phyloP scores from a whole-genome alignment of 2,888 invertebrate genomes.

The Muscina levida region DNA sequence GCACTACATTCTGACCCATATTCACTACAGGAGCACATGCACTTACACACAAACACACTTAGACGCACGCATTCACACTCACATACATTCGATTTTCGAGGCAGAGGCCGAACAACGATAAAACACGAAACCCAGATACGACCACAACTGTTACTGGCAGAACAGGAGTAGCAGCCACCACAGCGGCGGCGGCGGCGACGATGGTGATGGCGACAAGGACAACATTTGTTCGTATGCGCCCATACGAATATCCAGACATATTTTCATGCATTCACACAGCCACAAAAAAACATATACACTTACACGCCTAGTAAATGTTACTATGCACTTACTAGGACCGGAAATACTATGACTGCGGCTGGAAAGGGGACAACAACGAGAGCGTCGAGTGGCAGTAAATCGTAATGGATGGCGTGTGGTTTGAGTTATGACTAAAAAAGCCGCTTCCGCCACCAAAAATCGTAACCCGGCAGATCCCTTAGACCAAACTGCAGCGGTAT shows the following conservation, averaged over 20 bases:
- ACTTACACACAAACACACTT: constrained; percentile 29
- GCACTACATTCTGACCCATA: constrained; percentile 80
- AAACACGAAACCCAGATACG: constrained; percentile 58
- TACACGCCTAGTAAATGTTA: constrained; percentile 31
- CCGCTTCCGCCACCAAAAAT: constrained; percentile 56
- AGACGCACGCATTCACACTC: constrained; percentile 19
- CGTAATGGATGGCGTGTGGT: constrained; percentile 59
- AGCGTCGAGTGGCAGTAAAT: constrained; percentile 32
- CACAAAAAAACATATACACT: constrained; percentile 5
- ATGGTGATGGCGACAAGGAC: constrained; percentile 16
- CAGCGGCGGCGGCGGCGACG: constrained; percentile 11
- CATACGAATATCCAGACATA: too few relatives aligned
- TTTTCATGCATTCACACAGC: neutral
- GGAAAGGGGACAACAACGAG: neutral
- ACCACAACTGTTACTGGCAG: constrained; percentile 47
- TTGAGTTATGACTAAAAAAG: constrained; percentile 67
- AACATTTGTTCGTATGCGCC: constrained; percentile 25
- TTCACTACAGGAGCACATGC: constrained; percentile 68
- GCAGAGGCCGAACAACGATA: constrained; percentile 53
- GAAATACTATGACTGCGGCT: neutral
- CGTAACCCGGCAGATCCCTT: constrained; percentile 30
- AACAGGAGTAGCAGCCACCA: constrained; percentile 46
- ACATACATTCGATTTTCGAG: constrained; percentile 23
- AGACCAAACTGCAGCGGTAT: neutral
- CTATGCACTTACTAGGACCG: constrained; percentile 19